Percentiles rank a stretch among this genome's conserved stretches.
phyloP scores from a whole-genome alignment of 2,797 vertebrate genomes.

The Mionectes olivaceus region DNA sequence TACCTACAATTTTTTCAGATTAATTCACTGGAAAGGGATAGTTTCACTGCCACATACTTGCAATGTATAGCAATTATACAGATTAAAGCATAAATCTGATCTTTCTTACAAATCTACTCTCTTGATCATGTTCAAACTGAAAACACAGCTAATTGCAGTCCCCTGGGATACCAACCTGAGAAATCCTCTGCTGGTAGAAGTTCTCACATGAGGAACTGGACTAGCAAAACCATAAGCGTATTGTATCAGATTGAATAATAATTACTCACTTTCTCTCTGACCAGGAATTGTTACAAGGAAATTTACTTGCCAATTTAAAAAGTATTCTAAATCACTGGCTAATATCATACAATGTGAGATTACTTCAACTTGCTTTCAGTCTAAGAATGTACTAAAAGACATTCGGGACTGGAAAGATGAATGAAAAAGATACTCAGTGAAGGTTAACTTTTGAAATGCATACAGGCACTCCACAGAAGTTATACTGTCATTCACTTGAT shows the following conservation, averaged over 20 bases:
- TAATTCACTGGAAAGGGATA: background rate
- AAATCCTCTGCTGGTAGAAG: background rate
- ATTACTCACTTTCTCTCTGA: background rate
- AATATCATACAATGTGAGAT: background rate
- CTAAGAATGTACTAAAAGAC: background rate
- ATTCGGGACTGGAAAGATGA: background rate
- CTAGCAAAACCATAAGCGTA: background rate
- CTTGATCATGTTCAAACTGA: background rate
- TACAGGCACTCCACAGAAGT: background rate
- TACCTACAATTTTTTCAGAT: background rate
- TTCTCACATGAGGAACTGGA: background rate
- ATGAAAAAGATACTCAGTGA: background rate
- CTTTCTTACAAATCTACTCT: background rate
- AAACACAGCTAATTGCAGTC: background rate
- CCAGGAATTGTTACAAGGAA: background rate
- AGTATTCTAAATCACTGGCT: background rate
- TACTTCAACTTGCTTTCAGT: background rate
- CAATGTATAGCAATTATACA: background rate
- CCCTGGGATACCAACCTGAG: background rate
- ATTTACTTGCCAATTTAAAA: background rate
- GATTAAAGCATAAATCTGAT: background rate
- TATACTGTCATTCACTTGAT: background rate
- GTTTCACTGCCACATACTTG: background rate
- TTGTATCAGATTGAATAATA: background rate
- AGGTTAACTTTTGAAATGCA: background rate